Base-by-base conservation (phyloP, 2,113 vertebrate genomes). In the Tricholaema leucomelas region DNA sequence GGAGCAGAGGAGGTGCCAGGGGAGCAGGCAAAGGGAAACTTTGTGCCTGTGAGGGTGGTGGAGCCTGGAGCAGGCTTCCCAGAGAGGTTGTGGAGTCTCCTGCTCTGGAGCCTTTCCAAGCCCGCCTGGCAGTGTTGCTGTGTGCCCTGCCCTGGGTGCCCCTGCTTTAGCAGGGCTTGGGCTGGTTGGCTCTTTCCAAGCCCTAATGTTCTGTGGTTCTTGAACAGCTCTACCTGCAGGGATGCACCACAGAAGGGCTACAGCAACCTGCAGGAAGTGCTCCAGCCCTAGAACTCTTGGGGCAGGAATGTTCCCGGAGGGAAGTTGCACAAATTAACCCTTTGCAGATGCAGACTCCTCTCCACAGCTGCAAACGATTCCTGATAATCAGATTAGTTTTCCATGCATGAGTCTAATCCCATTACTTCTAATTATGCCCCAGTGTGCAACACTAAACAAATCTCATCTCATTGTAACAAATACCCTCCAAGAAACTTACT, bases 401-500 rank as follows among this genome's bases (percentile, higher is more conserved):
- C 72, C 48, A 67, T 58, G 64, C 71, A 82, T 74, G 91, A 64
- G 54, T 89, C 74, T 85, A 88, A 93, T 94, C 86, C 74, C 88
- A 66, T 93, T 93, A 92, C n/a, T 72, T 75, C 67, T 94, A 95
- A 94, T 95, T 93, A 91, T 74, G 56, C 66, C 75, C 55, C 59
- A 84, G 50, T n/a, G 78, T 79, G 46, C 84, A 92, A 66, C 0
- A 2, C 81, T 91, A 94, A 94, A 95, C 59, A 94, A 96, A 95
- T 88, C 83, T 71, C 67, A 52, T 91, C 89, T 66, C 88, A 94
- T 88, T 90, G 84, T 77, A 77, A 60, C 54, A 54, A 40, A 31
- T 63, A 87, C 70, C 90, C 86, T 96, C 77, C 84, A 92, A 93
- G 88, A 87, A 93, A 87, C 73, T 94, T 82, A 88, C 85, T 92